Evolutionary conservation across 1,140 invertebrate genomes (phyloP), one percentile per base, ranked within the genome.

Genomic region (Calephelis virginiensis): DNA sequence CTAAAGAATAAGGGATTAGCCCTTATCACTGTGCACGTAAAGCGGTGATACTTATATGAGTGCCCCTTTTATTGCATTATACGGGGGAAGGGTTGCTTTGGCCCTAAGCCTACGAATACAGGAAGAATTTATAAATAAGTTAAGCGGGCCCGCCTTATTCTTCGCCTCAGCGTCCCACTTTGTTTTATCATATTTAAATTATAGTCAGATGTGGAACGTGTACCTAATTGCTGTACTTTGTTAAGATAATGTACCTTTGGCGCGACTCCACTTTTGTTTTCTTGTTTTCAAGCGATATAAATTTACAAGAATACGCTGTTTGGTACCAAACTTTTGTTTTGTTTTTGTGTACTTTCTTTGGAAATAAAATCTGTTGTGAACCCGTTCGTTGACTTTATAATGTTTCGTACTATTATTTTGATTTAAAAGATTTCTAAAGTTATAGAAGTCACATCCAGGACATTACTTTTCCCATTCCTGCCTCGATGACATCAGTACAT

Each of bases 101-200:
- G 72, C 77, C 81, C 78, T 75, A 76, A 78, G 77, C 81, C 79
- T 71, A 71, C 53, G 74, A 74, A 72, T 70, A 81, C 76, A 73
- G 73, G 80, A 89, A 89, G 85, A 90, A 90, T 91, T 89, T 87
- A 88, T 90, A 91, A 91, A 91, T 91, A 91, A 91, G 84, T 89
- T 89, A 90, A 81, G 69, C 68, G 73, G 75, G 77, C 80, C 76
- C 82, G 78, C 87, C 83, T 82, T 83, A 88, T 88, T 89, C 85
- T 88, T 83, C 80, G 81, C 75, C 77, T 85, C 79, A 61, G 70
- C 81, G 82, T 86, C 81, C 81, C 78, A 81, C 83, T 84, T 82
- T 89, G 89, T 91, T 91, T 89, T 91, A 91, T 91, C 89, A 91
- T 91, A 91, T 91, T 91, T 90, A 91, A 90, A 91, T 91, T 91